phyloP scores from a whole-genome alignment of 2,113 vertebrate species.

The Dipodomys stephensi region DNA sequence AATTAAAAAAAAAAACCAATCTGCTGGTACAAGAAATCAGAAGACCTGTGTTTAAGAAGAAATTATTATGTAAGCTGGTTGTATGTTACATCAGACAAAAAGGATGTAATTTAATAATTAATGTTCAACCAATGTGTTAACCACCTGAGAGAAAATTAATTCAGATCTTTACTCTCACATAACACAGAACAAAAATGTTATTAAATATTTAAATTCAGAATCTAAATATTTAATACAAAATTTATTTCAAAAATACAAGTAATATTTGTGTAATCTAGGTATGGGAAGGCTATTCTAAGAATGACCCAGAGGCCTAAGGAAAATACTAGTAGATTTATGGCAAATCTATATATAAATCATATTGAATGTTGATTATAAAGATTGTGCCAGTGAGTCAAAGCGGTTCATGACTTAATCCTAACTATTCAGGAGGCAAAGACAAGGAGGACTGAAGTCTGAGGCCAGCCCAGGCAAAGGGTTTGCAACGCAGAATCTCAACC shows the following conservation, averaged over 20 bases:
- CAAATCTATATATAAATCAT: background rate
- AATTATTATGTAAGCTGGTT: background rate
- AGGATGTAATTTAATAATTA: background rate
- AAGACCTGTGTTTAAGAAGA: slow-evolving; percentile 20
- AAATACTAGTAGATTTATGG: background rate
- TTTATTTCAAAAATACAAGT: background rate
- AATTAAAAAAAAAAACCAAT: background rate
- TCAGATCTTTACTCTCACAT: background rate
- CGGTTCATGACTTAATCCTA: too few relatives aligned
- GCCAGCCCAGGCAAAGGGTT: background rate
- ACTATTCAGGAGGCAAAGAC: too few relatives aligned
- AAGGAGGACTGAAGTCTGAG: too few relatives aligned
- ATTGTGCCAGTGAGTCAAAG: too few relatives aligned
- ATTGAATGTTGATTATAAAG: background rate
- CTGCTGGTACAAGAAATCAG: background rate
- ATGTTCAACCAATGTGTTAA: background rate
- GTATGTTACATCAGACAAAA: slow-evolving; percentile 10
- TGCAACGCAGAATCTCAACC: background rate
- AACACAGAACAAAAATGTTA: background rate
- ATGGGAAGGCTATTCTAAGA: background rate
- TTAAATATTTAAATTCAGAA: background rate
- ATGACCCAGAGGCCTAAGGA: background rate
- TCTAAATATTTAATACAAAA: slow-evolving; percentile 17
- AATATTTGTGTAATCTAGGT: background rate
- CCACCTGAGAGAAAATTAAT: background rate